Conservation (phyloP, 2,888 invertebrate species). For the Melinaea menophilus region DNA sequence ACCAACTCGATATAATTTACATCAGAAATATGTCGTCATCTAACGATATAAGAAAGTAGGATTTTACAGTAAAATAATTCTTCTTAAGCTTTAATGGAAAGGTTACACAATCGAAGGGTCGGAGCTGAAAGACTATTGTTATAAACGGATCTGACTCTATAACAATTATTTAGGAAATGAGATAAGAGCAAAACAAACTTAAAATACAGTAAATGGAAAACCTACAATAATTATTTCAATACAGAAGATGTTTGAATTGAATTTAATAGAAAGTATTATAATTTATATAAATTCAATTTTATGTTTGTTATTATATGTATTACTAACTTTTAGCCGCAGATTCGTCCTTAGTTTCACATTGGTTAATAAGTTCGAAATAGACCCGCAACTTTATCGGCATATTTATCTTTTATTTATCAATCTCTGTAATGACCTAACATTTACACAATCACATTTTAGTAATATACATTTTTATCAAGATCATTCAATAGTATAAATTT, state of each 20-base stretch:
- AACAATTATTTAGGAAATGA: neutral
- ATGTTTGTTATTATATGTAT: too few species aligned
- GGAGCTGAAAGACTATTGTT: neutral
- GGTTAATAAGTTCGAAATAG: too few species aligned
- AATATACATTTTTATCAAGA: too few species aligned
- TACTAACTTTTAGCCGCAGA: too few species aligned
- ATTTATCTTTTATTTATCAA: too few species aligned
- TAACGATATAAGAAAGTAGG: neutral
- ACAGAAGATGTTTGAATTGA: neutral
- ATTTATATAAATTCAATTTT: too few species aligned
- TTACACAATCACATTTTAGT: too few species aligned
- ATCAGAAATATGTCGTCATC: neutral
- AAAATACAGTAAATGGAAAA: neutral
- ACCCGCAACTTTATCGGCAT: too few species aligned
- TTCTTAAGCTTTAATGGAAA: constrained; percentile 1
- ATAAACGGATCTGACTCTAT: constrained; percentile 1
- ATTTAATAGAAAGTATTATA: neutral
- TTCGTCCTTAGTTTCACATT: too few species aligned
- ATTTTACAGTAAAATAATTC: constrained; percentile 1
- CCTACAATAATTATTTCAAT: neutral
- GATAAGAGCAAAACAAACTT: neutral
- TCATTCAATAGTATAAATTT: too few species aligned
- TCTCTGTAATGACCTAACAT: too few species aligned
- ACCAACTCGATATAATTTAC: neutral
- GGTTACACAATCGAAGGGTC: neutral